Percentiles rank a stretch among this genome's conserved stretches.
phyloP scores from a whole-genome alignment of 2,113 vertebrate species.

The Turdus rufiventris region DNA sequence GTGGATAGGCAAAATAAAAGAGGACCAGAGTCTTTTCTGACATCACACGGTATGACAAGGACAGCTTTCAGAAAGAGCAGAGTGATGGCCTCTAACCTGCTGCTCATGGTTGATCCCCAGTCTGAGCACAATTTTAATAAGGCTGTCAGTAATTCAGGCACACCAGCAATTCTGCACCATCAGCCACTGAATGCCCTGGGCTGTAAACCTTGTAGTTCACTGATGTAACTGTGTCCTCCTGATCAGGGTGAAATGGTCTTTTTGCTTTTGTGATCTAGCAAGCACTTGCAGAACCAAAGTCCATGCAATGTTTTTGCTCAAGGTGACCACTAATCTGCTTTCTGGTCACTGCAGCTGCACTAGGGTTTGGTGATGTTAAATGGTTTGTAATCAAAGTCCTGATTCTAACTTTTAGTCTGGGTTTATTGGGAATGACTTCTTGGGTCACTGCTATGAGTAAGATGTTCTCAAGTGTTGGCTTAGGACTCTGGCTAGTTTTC shows the following conservation, averaged over 20 bases:
- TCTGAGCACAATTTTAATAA: not conserved
- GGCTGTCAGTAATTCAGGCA: not conserved
- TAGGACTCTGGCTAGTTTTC: not conserved
- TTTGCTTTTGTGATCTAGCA: not conserved
- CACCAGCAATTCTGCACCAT: not conserved
- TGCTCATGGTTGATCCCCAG: not conserved
- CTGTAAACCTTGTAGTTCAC: not conserved
- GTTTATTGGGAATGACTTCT: not conserved
- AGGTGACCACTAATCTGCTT: not conserved
- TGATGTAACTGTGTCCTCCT: not conserved
- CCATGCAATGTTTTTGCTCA: not conserved
- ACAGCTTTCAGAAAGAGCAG: not conserved
- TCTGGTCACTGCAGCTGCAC: not conserved
- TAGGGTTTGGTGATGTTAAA: not conserved
- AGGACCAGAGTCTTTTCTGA: not conserved
- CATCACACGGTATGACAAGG: not conserved
- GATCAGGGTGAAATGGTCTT: not conserved
- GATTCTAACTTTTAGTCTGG: not conserved
- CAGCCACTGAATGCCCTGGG: rapidly evolving
- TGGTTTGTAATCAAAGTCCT: not conserved
- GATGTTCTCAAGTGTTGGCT: not conserved
- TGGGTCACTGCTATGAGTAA: not conserved
- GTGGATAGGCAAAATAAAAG: not conserved
- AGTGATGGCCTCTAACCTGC: not conserved
- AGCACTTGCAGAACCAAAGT: not conserved